Percentiles rank a stretch among this genome's conserved stretches.
Conservation (phyloP, 2,888 invertebrate genomes). For the Drosophila kokeensis region DNA sequence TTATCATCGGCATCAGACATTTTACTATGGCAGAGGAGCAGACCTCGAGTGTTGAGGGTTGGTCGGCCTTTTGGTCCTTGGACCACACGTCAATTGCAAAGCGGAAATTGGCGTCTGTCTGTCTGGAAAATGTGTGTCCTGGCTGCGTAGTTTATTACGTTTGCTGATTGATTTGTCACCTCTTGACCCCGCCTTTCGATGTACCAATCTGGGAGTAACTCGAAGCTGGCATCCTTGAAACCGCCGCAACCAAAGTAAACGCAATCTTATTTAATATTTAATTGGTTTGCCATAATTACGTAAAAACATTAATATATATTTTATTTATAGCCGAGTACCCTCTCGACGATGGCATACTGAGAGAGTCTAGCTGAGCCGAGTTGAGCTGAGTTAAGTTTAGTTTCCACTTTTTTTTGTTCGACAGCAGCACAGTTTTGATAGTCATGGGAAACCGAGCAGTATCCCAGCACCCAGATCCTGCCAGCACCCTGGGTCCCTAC, state of each 20-base stretch:
- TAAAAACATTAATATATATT: conserved; percentile 79
- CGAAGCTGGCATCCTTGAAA: conserved; percentile 1
- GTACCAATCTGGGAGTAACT: background rate
- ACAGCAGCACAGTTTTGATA: conserved; percentile 59
- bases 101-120: conserved; percentile 77
- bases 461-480: conserved; percentile 2
- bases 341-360: conserved; percentile 19
- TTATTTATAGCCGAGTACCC: conserved; percentile 64
- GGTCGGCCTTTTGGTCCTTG: conserved; percentile 22
- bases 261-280: conserved; percentile 72
- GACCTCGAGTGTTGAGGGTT: conserved; percentile 18
- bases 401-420: conserved; percentile 70
- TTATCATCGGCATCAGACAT: conserved; percentile 71
- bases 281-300: conserved; percentile 76
- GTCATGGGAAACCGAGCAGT: conserved; percentile 27
- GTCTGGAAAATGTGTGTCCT: conserved; percentile 54
- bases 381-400: conserved; percentile 34
- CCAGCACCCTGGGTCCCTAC: background rate
- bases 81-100: conserved; percentile 59
- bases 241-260: conserved; percentile 63
- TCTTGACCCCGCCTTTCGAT: conserved; percentile 23
- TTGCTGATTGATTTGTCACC: conserved; percentile 75
- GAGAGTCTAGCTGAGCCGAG: conserved; percentile 29
- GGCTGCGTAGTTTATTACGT: conserved; percentile 66
- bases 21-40: conserved; percentile 61